Percentiles rank a stretch among this genome's conserved stretches.
These are phyloP conservation scores for Blomia tropicalis DNA, from an alignment of 2,888 invertebrate species.

Conservation along the genomic window DNA sequence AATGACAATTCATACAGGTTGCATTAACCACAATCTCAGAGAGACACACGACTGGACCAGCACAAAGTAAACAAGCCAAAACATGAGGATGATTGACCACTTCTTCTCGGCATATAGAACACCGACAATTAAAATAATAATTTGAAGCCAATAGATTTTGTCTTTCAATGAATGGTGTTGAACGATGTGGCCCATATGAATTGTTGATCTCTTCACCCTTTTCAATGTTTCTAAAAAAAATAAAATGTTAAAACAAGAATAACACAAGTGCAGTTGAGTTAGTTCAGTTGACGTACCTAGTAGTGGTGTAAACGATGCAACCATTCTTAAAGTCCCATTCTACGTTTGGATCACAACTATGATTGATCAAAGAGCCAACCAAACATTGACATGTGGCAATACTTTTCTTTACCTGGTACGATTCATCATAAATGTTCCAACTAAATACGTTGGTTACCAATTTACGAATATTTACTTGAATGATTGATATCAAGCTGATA, in stretches of 20 bases:
- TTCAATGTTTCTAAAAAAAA: neutral
- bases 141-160: slow-evolving; percentile 1
- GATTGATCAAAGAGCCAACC: slow-evolving; percentile 20
- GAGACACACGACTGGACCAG: slow-evolving; percentile 6
- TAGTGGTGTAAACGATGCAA: slow-evolving; percentile 9
- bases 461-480: neutral
- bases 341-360: slow-evolving; percentile 24
- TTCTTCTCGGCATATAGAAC: slow-evolving; percentile 15
- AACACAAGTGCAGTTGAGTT: neutral
- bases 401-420: neutral
- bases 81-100: neutral
- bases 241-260: neutral
- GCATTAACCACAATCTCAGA: neutral
- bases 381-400: slow-evolving; percentile 2
- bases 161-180: neutral
- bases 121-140: slow-evolving; percentile 22
- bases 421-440: neutral
- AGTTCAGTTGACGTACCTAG: neutral
- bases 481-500: neutral
- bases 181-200: slow-evolving; percentile 22
- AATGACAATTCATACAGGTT: neutral
- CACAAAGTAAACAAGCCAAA: slow-evolving; percentile 1
- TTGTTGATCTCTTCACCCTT: slow-evolving; percentile 21
- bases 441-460: slow-evolving; percentile 12
- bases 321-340: slow-evolving; percentile 8